Evolutionary conservation across 2,797 vertebrate species (phyloP).

Genomic region (Aldrovandia affinis): DNA sequence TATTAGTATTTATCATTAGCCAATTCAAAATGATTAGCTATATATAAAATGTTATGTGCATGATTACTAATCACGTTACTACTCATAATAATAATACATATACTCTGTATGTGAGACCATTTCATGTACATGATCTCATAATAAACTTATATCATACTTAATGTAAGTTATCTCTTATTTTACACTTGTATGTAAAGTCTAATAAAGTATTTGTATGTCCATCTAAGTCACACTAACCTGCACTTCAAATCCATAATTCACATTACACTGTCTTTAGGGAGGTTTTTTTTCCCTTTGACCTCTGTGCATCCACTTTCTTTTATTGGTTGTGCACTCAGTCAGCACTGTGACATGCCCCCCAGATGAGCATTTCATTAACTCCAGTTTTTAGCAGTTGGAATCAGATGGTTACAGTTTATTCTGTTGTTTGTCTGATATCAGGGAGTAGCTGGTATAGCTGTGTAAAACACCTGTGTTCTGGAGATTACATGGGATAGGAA

Average conservation of each 20-base stretch:
- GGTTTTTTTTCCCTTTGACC: slow-evolving; percentile 34
- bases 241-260: neutral
- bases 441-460: neutral
- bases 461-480: slow-evolving; percentile 49
- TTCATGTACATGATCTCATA: too few relatives aligned
- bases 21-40: too few relatives aligned
- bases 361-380: slow-evolving; percentile 38
- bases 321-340: slow-evolving; percentile 36
- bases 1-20: too few relatives aligned
- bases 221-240: slow-evolving; percentile 34
- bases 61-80: too few relatives aligned
- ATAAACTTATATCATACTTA: too few relatives aligned
- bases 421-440: slow-evolving; percentile 58
- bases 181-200: too few relatives aligned
- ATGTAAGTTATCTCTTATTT: too few relatives aligned
- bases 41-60: too few relatives aligned
- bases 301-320: slow-evolving; percentile 1
- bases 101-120: too few relatives aligned
- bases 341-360: slow-evolving; percentile 37
- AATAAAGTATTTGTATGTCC: neutral
- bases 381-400: slow-evolving; percentile 66
- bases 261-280: slow-evolving; percentile 23
- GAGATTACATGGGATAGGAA: neutral
- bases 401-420: slow-evolving; percentile 90
- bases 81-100: too few relatives aligned